phyloP scores from a whole-genome alignment of 2,797 vertebrate genomes.

The Bradypodion pumilum region DNA sequence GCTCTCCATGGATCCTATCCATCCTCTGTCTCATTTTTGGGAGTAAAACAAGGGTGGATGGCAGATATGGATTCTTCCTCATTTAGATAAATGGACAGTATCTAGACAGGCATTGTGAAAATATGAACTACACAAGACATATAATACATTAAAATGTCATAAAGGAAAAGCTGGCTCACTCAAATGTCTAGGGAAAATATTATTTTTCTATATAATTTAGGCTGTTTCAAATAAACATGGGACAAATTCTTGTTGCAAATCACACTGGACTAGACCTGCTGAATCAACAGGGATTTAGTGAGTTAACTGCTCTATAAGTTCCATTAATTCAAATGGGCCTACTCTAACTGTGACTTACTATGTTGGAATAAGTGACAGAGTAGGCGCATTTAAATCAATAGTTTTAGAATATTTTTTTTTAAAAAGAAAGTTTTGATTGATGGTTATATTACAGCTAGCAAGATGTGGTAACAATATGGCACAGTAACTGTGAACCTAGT shows the following conservation, averaged over 20 bases:
- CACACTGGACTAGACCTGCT: not conserved
- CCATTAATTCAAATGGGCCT: too few relatives aligned
- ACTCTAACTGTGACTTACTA: too few relatives aligned
- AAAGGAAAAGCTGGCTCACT: not conserved
- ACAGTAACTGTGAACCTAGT: not conserved
- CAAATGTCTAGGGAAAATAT: slow-evolving; percentile 15
- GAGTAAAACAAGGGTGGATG: too few relatives aligned
- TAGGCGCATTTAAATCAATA: too few relatives aligned
- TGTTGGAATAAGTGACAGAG: too few relatives aligned
- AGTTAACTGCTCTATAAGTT: not conserved
- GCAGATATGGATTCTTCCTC: too few relatives aligned
- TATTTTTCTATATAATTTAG: not conserved
- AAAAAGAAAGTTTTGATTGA: too few relatives aligned
- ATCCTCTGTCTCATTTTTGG: too few relatives aligned
- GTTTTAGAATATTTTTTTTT: too few relatives aligned
- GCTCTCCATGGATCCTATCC: too few relatives aligned
- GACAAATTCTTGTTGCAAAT: not conserved
- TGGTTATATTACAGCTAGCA: too few relatives aligned
- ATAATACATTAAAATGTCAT: not conserved
- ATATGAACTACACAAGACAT: not conserved
- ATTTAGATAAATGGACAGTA: not conserved
- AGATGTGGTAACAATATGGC: not conserved
- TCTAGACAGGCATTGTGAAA: not conserved
- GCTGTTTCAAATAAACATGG: not conserved
- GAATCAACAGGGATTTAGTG: not conserved